These are phyloP conservation scores for Phymatocera aterrima DNA, from an alignment of 2,888 invertebrate genomes.

Conservation along the genomic window DNA sequence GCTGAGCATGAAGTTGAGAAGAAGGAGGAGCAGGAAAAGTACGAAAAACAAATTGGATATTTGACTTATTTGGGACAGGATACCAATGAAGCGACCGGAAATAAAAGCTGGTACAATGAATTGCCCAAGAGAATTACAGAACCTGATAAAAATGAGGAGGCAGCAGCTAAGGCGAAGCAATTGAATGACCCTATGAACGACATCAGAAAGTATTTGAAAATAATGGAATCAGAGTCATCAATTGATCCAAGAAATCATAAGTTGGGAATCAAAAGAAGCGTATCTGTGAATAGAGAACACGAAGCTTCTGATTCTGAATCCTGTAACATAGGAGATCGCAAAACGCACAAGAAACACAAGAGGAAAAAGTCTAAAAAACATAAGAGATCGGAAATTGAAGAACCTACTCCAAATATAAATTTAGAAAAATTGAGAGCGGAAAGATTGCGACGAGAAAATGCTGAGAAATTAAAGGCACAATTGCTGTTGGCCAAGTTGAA, in stretches of 20 bases:
- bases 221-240: conserved; percentile 58
- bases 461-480: conserved; percentile 85
- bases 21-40: conserved; percentile 94
- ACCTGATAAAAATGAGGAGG: conserved; percentile 78
- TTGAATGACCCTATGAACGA: conserved; percentile 85
- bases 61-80: conserved; percentile 97
- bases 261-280: conserved; percentile 53
- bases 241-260: conserved; percentile 43
- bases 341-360: conserved; percentile 62
- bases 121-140: conserved; percentile 78
- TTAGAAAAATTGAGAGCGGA: conserved; percentile 85
- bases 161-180: conserved; percentile 81
- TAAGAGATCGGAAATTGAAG: conserved; percentile 57
- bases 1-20: conserved; percentile 92
- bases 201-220: conserved; percentile 79
- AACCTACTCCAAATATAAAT: conserved; percentile 63
- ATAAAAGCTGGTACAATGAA: conserved; percentile 93
- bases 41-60: conserved; percentile 98
- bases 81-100: conserved; percentile 89
- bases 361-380: conserved; percentile 65
- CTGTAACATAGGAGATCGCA: conserved; percentile 55
- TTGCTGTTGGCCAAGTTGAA: conserved; percentile 83
- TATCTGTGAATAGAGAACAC: conserved; percentile 63
- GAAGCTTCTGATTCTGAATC: conserved; percentile 55
- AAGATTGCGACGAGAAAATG: conserved; percentile 87